These are phyloP conservation scores for Adelges cooleyi DNA, from an alignment of 1,140 invertebrate genomes.

Conservation along the genomic window DNA sequence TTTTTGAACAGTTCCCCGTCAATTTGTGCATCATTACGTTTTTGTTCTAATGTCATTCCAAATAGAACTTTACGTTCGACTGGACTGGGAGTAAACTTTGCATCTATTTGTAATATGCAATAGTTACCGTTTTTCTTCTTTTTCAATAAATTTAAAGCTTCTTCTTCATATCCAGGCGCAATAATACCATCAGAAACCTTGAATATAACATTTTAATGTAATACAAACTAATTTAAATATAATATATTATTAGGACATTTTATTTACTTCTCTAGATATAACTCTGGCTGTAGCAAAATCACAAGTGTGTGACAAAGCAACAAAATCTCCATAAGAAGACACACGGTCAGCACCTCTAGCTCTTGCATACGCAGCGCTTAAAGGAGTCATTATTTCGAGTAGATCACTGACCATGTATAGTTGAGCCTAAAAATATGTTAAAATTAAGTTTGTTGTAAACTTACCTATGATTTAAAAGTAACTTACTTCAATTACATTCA, in stretches of 20 bases:
- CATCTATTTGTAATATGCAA: slow-evolving; percentile 88
- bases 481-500: slow-evolving; percentile 25
- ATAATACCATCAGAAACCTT: slow-evolving; percentile 92
- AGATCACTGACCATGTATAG: slow-evolving; percentile 91
- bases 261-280: slow-evolving; percentile 51
- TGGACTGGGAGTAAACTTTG: slow-evolving; percentile 63
- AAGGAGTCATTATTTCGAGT: slow-evolving; percentile 56
- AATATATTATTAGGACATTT: neutral
- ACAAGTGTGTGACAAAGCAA: slow-evolving; percentile 85
- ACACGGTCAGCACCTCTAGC: slow-evolving; percentile 95
- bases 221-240: too few species aligned
- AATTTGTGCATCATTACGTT: slow-evolving; percentile 80
- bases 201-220: neutral
- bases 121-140: slow-evolving; percentile 94
- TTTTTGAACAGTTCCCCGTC: slow-evolving; percentile 68
- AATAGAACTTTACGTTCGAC: slow-evolving; percentile 81
- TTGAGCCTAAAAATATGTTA: slow-evolving; percentile 59
- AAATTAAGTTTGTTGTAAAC: neutral
- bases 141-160: slow-evolving; percentile 75
- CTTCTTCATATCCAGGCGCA: slow-evolving; percentile 61
- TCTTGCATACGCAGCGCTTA: slow-evolving; percentile 89
- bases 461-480: neutral
- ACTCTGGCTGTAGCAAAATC: slow-evolving; percentile 57
- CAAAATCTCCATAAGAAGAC: slow-evolving; percentile 98
- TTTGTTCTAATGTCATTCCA: slow-evolving; percentile 84